These are phyloP conservation scores for Plutomurus gul DNA, from an alignment of 1,140 invertebrate genomes.

Conservation along the genomic window DNA sequence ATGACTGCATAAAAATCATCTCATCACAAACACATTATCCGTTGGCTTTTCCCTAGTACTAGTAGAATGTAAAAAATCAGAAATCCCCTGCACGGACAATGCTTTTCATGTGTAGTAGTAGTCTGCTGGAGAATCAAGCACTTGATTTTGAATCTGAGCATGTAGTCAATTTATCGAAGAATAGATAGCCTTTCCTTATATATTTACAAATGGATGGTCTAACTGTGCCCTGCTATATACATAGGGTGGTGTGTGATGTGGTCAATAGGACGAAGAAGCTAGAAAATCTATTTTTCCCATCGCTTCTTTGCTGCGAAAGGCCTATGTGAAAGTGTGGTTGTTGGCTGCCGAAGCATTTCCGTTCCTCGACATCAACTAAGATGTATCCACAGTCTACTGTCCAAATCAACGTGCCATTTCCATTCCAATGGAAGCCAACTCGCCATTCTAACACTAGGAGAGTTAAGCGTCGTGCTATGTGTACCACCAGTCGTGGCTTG, in stretches of 20 bases:
- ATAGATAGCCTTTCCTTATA: slow-evolving; percentile 10
- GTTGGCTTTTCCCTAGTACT: not conserved
- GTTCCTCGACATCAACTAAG: slow-evolving; percentile 2
- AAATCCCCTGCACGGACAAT: not conserved
- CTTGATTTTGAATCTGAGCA: slow-evolving; percentile 17
- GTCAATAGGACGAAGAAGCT: not conserved
- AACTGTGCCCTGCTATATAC: not conserved
- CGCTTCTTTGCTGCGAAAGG: not conserved
- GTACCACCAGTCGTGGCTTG: not conserved
- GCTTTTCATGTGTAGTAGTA: not conserved
- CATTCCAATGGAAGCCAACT: not conserved
- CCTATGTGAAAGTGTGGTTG: not conserved
- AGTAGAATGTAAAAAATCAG: not conserved
- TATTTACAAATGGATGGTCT: slow-evolving; percentile 15
- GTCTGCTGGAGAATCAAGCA: not conserved
- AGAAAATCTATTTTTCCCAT: not conserved
- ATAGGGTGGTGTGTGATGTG: not conserved
- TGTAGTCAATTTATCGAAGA: slow-evolving; percentile 29
- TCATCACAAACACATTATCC: slow-evolving; percentile 39
- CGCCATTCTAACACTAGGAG: not conserved
- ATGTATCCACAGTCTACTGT: not conserved
- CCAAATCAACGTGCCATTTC: not conserved
- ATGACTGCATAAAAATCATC: slow-evolving; percentile 38
- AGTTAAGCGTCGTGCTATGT: not conserved
- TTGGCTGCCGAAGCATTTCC: slow-evolving; percentile 2